phyloP scores from a whole-genome alignment of 2,797 vertebrate genomes.

The Emys orbicularis region DNA sequence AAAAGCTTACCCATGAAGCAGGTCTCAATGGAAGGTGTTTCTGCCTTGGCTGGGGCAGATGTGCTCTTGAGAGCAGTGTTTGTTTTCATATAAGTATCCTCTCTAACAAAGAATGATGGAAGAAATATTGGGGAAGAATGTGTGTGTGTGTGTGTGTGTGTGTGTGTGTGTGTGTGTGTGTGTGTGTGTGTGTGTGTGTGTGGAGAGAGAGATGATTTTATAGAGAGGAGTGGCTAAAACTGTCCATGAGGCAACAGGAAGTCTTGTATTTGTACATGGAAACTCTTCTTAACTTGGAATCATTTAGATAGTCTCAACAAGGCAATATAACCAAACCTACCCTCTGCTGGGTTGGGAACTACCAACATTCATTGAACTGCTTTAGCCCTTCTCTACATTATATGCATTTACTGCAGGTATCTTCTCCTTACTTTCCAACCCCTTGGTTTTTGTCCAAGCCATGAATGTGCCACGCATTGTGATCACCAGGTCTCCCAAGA shows the following conservation, averaged over 20 bases:
- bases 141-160: neutral
- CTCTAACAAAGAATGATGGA: neutral
- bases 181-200: neutral
- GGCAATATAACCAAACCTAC: neutral
- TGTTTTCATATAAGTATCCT: neutral
- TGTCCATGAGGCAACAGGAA: neutral
- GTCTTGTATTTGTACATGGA: neutral
- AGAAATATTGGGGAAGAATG: neutral
- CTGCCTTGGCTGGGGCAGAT: constrained; percentile 25
- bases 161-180: neutral
- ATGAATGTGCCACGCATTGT: neutral
- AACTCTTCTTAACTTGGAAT: neutral
- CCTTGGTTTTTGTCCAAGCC: neutral
- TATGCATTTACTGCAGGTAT: neutral
- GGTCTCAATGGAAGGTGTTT: neutral
- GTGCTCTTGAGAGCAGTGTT: constrained; percentile 31
- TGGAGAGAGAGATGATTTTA: neutral
- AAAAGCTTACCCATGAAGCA: neutral
- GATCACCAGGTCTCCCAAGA: neutral
- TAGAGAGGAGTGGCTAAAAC: neutral
- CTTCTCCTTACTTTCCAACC: neutral
- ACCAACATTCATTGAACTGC: neutral
- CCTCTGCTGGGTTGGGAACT: neutral
- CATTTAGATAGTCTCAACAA: neutral
- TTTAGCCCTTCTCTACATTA: neutral